phyloP scores from a whole-genome alignment of 2,113 vertebrate genomes.

The Ancistrus triradiatus region DNA sequence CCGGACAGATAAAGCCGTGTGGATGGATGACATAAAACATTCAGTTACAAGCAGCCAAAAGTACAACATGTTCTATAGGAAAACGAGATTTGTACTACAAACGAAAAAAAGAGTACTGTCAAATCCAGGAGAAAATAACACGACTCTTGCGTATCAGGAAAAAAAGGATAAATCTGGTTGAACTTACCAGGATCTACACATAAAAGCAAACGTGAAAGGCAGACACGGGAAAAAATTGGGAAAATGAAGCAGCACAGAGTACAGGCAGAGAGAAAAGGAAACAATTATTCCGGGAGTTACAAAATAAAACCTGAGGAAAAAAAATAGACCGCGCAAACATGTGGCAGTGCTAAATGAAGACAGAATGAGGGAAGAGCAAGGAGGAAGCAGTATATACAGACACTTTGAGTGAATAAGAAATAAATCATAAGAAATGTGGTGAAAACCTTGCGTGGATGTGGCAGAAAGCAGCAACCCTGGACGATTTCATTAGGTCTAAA shows the following conservation, averaged over 20 bases:
- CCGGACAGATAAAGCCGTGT: too few species aligned
- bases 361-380: constrained; percentile 27
- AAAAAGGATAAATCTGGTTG: neutral
- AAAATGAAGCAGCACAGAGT: neutral
- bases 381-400: constrained; percentile 44
- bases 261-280: neutral
- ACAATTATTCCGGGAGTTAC: neutral
- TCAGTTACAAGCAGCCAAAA: neutral
- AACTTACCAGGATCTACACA: neutral
- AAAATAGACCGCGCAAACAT: neutral
- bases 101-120: neutral
- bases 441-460: constrained; percentile 33
- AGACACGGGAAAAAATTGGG: neutral
- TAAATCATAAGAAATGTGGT: neutral
- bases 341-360: neutral
- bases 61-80: neutral
- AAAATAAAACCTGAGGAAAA: too few species aligned
- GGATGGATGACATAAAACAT: neutral
- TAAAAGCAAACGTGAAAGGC: constrained; percentile 41
- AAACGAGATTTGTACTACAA: too few species aligned
- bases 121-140: neutral
- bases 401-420: constrained; percentile 1
- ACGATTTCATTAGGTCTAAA: constrained; percentile 50
- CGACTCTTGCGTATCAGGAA: neutral
- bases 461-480: constrained; percentile 35